Percentiles rank a stretch among this genome's conserved stretches.
phyloP scores from a whole-genome alignment of 2,113 vertebrate species.

The Holacanthus passer region DNA sequence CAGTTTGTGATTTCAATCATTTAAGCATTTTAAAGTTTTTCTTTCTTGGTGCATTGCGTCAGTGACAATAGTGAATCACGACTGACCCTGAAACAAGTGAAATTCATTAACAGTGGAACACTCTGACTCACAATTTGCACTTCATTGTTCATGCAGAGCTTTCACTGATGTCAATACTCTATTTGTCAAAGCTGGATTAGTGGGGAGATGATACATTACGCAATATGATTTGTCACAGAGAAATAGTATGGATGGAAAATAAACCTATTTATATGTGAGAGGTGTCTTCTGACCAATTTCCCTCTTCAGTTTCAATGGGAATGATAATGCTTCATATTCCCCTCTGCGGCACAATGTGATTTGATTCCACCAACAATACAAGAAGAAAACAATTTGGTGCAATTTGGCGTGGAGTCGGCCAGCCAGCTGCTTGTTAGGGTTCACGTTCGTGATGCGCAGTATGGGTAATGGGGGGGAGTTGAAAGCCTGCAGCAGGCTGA shows the following conservation, averaged over 20 bases:
- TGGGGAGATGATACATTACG: slow-evolving; percentile 8
- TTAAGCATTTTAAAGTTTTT: too few species aligned
- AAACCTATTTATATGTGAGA: slow-evolving; percentile 41
- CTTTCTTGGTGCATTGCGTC: too few species aligned
- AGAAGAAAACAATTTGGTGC: slow-evolving; percentile 42
- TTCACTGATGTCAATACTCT: background rate
- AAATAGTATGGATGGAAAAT: slow-evolving; percentile 23
- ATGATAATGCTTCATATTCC: slow-evolving; percentile 1
- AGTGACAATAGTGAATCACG: too few species aligned
- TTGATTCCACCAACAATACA: slow-evolving; percentile 37
- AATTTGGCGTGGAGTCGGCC: slow-evolving; percentile 9
- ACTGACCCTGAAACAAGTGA: too few species aligned
- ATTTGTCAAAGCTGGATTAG: background rate
- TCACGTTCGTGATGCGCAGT: slow-evolving; percentile 33
- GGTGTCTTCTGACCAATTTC: slow-evolving; percentile 21
- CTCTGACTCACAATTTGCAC: too few species aligned
- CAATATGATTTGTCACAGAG: slow-evolving; percentile 20
- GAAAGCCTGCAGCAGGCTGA: slow-evolving; percentile 13
- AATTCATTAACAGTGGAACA: too few species aligned
- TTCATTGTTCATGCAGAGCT: background rate
- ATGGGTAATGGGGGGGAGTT: slow-evolving; percentile 9
- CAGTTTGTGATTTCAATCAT: too few species aligned
- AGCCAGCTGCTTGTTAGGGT: slow-evolving; percentile 37
- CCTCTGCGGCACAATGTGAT: slow-evolving; percentile 13
- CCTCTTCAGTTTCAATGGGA: background rate